These are phyloP conservation scores for Netelia melanura DNA, from an alignment of 2,888 invertebrate genomes.

Conservation along the genomic window DNA sequence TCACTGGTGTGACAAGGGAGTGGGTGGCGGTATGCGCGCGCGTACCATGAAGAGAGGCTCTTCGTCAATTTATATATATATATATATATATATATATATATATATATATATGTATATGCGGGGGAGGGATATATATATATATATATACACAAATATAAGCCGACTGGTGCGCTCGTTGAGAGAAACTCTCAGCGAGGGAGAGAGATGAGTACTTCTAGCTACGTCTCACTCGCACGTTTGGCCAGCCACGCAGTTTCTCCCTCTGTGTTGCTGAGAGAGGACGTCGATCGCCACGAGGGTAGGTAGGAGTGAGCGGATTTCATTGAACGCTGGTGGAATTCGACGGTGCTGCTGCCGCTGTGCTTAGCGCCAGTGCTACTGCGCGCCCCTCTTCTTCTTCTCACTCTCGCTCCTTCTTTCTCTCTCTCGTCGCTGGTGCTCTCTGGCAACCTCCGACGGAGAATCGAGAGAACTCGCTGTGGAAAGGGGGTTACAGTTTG, in stretches of 20 bases:
- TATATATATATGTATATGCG: neutral
- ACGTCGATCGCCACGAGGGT: conserved; percentile 50
- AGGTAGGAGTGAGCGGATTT: conserved; percentile 74
- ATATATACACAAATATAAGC: neutral
- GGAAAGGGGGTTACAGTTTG: conserved; percentile 53
- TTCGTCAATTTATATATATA: conserved; percentile 14
- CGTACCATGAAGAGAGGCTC: conserved; percentile 26
- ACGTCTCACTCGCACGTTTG: conserved; percentile 25
- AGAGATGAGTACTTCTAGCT: conserved; percentile 16
- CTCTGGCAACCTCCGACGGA: conserved; percentile 2
- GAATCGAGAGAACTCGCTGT: conserved; percentile 44
- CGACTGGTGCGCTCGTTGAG: conserved; percentile 26
- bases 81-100: neutral
- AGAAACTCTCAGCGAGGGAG: conserved; percentile 46
- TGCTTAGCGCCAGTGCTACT: conserved; percentile 74
- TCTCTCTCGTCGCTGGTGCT: neutral
- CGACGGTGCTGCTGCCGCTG: conserved; percentile 80
- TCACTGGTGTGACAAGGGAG: conserved; percentile 54
- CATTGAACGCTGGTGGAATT: conserved; percentile 81
- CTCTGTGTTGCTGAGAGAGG: conserved; percentile 38
- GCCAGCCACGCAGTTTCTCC: neutral
- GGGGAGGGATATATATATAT: neutral
- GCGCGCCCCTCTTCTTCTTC: conserved; percentile 30
- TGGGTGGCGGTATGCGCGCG: conserved; percentile 19
- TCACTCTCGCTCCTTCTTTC: neutral